Conservation (phyloP, 1,140 invertebrate genomes). For the Orussus abietinus region DNA sequence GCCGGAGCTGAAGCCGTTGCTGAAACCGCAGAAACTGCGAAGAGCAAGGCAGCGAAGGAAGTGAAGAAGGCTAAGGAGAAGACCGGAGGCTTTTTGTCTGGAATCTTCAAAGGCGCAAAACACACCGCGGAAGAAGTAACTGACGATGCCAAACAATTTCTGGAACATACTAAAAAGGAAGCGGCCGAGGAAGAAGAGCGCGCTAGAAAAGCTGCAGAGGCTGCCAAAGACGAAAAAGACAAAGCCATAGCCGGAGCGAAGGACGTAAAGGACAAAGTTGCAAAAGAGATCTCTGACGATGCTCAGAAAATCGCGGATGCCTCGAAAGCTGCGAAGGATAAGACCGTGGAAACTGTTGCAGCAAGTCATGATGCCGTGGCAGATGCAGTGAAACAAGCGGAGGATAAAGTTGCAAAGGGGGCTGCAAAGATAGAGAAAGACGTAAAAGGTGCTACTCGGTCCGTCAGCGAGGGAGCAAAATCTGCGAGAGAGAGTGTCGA, state of each 20-base stretch:
- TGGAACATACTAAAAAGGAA: constrained; percentile 27
- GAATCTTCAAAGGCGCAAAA: constrained; percentile 33
- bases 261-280: constrained; percentile 1
- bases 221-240: not conserved
- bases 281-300: not conserved
- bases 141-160: constrained; percentile 22
- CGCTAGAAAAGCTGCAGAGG: constrained; percentile 5
- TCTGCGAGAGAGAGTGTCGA: no score
- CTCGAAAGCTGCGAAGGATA: constrained; percentile 30
- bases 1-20: constrained; percentile 7
- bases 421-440: not conserved
- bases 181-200: constrained; percentile 14
- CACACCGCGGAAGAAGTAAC: constrained; percentile 20
- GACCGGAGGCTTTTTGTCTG: constrained; percentile 27
- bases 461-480: no score
- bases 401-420: constrained; percentile 8
- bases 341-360: constrained; percentile 25
- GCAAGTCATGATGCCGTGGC: not conserved
- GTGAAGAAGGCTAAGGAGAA: constrained; percentile 33
- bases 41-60: constrained; percentile 17
- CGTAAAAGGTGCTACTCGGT: constrained; percentile 2
- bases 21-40: constrained; percentile 12
- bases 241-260: not conserved
- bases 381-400: not conserved
- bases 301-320: constrained; percentile 23